Percentiles rank a stretch among this genome's conserved stretches.
Conservation (phyloP, 2,113 vertebrate species). For the Bucco capensis region DNA sequence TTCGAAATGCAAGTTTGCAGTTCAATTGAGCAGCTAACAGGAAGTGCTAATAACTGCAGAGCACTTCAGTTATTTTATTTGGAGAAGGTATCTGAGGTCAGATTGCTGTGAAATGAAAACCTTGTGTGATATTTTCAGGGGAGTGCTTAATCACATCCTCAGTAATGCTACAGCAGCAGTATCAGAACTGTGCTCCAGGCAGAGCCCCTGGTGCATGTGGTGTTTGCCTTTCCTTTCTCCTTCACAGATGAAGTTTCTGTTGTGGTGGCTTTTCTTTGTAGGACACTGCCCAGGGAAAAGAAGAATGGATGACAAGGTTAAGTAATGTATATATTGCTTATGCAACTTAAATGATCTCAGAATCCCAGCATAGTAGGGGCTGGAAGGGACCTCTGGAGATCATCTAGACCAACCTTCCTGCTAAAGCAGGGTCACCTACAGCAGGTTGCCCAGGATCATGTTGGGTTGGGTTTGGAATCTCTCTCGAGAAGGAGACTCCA, state of each 20-base stretch:
- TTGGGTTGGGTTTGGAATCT: no score
- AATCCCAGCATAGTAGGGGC: no score
- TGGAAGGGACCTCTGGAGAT: no score
- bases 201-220: accelerated
- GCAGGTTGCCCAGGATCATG: no score
- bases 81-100: neutral
- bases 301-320: neutral
- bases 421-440: no score
- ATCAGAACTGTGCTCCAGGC: neutral
- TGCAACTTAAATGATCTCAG: neutral
- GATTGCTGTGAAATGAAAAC: neutral
- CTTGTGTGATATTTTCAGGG: neutral
- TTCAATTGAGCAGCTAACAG: neutral
- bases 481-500: no score
- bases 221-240: neutral
- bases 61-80: neutral
- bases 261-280: neutral
- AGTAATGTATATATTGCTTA: accelerated
- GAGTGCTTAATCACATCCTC: neutral
- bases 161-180: neutral
- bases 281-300: neutral
- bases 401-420: no score
- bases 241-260: neutral
- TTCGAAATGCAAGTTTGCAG: neutral
- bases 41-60: neutral